Conservation (phyloP, 2,113 vertebrate genomes). For the Lichenostomus cassidix region DNA sequence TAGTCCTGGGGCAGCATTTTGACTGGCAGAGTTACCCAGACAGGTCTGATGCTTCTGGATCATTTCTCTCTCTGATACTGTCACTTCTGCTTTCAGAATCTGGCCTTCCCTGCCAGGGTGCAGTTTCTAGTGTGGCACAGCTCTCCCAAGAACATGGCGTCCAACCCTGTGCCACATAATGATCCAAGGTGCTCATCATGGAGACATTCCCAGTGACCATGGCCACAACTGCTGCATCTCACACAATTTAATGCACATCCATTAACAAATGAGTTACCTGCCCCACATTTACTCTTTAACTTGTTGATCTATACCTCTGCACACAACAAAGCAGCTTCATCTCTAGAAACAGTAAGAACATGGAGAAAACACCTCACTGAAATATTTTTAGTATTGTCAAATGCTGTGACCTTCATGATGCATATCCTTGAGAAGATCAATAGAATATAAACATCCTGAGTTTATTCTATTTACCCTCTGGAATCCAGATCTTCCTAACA, state of each 20-base stretch:
- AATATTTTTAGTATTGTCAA: neutral
- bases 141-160: fast-evolving
- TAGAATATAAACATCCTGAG: neutral
- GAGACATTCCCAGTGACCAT: neutral
- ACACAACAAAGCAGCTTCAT: neutral
- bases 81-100: neutral
- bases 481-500: neutral
- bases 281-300: neutral
- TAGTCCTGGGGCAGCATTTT: neutral
- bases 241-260: fast-evolving
- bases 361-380: neutral
- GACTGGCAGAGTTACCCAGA: neutral
- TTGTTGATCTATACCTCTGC: neutral
- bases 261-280: neutral
- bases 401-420: neutral
- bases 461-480: neutral
- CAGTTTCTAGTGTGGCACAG: neutral
- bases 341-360: neutral
- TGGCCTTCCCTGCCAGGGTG: neutral
- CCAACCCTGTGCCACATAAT: neutral
- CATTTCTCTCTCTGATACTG: neutral
- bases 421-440: neutral
- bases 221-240: too few relatives aligned
- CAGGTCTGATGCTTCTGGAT: fast-evolving
- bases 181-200: fast-evolving